These are phyloP conservation scores for Agrotis ipsilon DNA, from an alignment of 2,888 invertebrate species.

Conservation along the genomic window DNA sequence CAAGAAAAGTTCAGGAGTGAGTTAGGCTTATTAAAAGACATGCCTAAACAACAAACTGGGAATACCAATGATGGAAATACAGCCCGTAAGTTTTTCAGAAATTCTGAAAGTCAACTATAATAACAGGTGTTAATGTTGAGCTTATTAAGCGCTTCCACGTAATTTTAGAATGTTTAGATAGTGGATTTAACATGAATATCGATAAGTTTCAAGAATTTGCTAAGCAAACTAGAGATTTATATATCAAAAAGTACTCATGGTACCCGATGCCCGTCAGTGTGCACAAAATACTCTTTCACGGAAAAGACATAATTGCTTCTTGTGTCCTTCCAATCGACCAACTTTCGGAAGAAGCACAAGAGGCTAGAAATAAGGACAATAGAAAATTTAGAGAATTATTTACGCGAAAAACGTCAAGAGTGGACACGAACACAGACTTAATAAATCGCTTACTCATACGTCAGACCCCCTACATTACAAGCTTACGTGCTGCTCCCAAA, in stretches of 20 bases:
- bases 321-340: constrained; percentile 3
- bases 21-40: background rate
- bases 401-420: background rate
- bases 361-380: constrained; percentile 8
- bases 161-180: background rate
- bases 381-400: constrained; percentile 4
- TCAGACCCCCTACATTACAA: no score
- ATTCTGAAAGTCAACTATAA: background rate
- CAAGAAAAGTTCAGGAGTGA: constrained; percentile 9
- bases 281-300: background rate
- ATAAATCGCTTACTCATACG: no score
- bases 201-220: background rate
- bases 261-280: background rate
- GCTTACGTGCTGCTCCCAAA: no score
- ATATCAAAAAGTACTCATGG: background rate
- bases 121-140: constrained; percentile 4
- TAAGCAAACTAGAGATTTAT: background rate
- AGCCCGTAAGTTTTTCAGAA: background rate
- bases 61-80: background rate
- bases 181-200: background rate
- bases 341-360: background rate
- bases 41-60: constrained; percentile 3
- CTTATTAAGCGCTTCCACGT: constrained; percentile 2
- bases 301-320: background rate
- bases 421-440: no score